phyloP scores from a whole-genome alignment of 2,797 vertebrate species.

The Poecilia velifera region DNA sequence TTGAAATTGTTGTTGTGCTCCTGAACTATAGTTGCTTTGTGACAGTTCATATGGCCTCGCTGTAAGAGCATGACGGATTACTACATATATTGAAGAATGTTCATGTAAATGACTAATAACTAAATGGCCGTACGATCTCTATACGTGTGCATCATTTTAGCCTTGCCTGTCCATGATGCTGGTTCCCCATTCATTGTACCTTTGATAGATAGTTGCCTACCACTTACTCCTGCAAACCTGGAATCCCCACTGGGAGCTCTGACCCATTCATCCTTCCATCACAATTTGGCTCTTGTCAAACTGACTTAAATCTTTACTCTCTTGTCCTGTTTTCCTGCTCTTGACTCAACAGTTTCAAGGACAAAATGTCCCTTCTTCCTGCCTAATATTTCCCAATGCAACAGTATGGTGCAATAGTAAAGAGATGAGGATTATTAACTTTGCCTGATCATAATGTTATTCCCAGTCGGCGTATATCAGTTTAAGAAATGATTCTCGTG shows the following conservation, averaged over 20 bases:
- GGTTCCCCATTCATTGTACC: background rate
- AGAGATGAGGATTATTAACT: background rate
- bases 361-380: background rate
- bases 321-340: background rate
- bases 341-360: background rate
- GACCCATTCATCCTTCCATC: background rate
- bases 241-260: background rate
- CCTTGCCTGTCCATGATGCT: background rate
- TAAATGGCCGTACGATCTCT: background rate
- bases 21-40: background rate
- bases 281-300: background rate
- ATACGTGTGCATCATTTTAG: background rate
- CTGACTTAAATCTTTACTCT: background rate
- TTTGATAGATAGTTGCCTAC: background rate
- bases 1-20: background rate
- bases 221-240: background rate
- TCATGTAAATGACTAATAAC: background rate
- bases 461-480: background rate
- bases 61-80: background rate
- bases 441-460: background rate
- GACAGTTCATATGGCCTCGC: background rate
- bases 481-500: background rate
- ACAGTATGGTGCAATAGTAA: background rate
- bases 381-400: background rate
- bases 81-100: background rate